Evolutionary conservation across 2,797 vertebrate genomes (phyloP), one percentile per base, ranked within the genome.

Genomic region (Mormyrops boulengeri): DNA sequence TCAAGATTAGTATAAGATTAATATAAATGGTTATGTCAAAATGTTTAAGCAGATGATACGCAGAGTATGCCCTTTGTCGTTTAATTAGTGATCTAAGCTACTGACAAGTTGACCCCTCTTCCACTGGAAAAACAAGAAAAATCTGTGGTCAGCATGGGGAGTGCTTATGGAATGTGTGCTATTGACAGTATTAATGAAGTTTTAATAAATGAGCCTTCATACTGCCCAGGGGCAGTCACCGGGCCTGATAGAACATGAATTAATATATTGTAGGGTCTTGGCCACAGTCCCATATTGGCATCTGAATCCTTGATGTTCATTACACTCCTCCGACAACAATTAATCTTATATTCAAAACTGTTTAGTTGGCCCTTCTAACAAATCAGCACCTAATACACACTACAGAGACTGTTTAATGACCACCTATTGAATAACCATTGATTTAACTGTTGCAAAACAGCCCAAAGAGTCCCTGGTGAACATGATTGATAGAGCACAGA

Each of bases 391-490:
- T 77, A 89, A 89, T 87, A 90, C 88, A 89, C 52, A 90, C 85
- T 66, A 88, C 90, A 82, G 90, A 89, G 90, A 89, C 90, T 87
- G 66, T 85, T 87, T 88, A 90, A 90, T 90, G 90, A 90, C 88
- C 69, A 49, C 86, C 66, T 90, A 90, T 90, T 90, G 90, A 90
- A 90, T 90, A 87, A 86, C 85, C 88, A 90, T 90, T 89, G 90
- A 90, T 90, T 88, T 89, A 87, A 89, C 90, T 82, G 90, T 62
- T 90, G 73, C 66, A 84, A 89, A 90, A 90, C 88, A 84, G 90
- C 66, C 88, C 85, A 84, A 84, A 90, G 84, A 88, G 90, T 90
- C 90, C 88, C 88, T 60, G 53, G 69, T 77, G 90, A 90, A 84
- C 55, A 69, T 73, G 85, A 90, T 89, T 88, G 85, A 90, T 90